A percentile compares a stretch with the other conserved stretches of the same genome.
These are phyloP conservation scores for Caretta caretta DNA, from an alignment of 2,113 vertebrate species.

Conservation along the genomic window DNA sequence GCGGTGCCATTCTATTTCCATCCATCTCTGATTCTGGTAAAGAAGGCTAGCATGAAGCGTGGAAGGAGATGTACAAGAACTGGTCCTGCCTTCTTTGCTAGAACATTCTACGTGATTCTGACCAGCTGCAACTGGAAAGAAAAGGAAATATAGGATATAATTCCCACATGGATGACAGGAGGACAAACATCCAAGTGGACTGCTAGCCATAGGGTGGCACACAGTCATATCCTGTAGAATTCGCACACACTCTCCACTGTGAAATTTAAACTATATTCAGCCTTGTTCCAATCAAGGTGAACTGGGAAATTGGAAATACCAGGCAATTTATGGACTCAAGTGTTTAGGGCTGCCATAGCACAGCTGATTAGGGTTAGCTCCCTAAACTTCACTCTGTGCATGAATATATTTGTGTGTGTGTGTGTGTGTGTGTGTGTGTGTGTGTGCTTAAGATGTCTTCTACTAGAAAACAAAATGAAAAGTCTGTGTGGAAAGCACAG, in stretches of 20 bases:
- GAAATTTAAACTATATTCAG: not conserved
- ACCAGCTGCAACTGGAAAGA: not conserved
- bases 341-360: not conserved
- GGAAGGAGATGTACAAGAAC: not conserved
- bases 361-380: not conserved
- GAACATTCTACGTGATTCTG: not conserved
- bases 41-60: not conserved
- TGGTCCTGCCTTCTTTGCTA: not conserved
- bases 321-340: not conserved
- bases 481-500: not conserved
- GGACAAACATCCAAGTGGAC: not conserved
- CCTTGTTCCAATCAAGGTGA: not conserved
- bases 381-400: not conserved
- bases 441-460: not conserved
- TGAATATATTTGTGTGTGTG: too few relatives aligned
- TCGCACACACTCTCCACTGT: accelerated
- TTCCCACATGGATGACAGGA: not conserved
- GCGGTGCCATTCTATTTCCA: not conserved
- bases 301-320: not conserved
- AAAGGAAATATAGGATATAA: not conserved
- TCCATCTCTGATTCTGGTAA: not conserved
- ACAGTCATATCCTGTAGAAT: not conserved
- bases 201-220: not conserved
- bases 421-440: not conserved
- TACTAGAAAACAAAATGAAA: not conserved